phyloP scores from a whole-genome alignment of 2,113 vertebrate genomes.

The Corythornis madagascariensis region DNA sequence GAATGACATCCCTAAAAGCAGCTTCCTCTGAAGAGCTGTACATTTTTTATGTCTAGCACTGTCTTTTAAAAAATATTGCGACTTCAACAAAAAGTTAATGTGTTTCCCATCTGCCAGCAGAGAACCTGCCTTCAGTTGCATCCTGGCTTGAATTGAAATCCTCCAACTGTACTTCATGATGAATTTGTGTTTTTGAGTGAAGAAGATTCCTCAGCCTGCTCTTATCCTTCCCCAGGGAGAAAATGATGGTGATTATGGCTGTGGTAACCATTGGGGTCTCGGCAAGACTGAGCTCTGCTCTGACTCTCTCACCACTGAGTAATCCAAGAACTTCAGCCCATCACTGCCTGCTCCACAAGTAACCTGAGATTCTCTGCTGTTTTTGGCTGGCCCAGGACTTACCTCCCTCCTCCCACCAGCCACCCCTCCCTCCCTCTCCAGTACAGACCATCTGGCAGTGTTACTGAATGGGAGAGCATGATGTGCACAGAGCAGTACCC shows the following conservation, averaged over 20 bases:
- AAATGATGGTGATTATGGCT: background rate
- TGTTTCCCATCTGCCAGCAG: background rate
- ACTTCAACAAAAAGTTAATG: background rate
- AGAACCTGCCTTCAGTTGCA: background rate
- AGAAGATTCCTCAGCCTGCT: background rate
- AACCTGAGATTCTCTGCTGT: background rate
- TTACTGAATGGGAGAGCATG: background rate
- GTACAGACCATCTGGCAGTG: background rate
- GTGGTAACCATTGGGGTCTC: rapidly evolving
- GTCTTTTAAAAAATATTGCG: background rate
- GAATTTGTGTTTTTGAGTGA: background rate
- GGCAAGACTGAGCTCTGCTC: background rate
- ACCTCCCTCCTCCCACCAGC: background rate
- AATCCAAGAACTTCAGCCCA: background rate
- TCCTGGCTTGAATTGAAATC: too few relatives aligned
- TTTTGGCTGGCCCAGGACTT: rapidly evolving
- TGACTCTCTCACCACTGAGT: background rate
- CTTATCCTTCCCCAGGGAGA: background rate
- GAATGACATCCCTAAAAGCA: background rate
- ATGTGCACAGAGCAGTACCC: too few relatives aligned
- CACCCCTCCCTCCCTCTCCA: background rate
- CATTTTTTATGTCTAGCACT: background rate
- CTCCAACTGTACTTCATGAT: background rate
- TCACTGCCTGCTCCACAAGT: background rate
- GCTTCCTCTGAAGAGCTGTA: background rate